Base-by-base conservation (phyloP, 2,113 vertebrate species). In the Pseudolaguvia tuberculata region DNA sequence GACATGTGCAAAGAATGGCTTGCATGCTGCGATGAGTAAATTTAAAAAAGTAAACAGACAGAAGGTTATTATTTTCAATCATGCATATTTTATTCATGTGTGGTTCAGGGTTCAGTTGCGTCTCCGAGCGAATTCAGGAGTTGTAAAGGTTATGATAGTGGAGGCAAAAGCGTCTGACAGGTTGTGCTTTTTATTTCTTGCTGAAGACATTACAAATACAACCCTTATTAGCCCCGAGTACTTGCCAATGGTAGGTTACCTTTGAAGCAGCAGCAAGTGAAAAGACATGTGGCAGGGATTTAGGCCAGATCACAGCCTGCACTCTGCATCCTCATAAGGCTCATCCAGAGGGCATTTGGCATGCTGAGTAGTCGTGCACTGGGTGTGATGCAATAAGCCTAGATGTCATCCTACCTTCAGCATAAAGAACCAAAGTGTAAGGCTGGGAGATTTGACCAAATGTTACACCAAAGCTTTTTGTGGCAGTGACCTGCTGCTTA, bases 251-350 rank as follows among this genome's bases (percentile, higher is more conserved):
- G 74, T 69, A 51, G 42, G 65, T 45, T 35, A 21, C 55, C 6
- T 18, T 20, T 58, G 25, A 51, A 29, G 55, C 65, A 59, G 65
- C 18, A 20, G 42, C 42, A 25, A 65, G 45, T 35, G 65, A 17
- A 70, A 50, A 56, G 13, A 42, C 55, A 61, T 70, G 74, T 69
- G 29, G 42, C 39, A 47, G n/a, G 21, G 74, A 69, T 70, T 70
- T 76, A 76, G 74, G 74, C 65, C 74, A 76, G 74, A 76, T 76
- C 74, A 70, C 74, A 76, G 74, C 56, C 74, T 76, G 74, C 17
- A 51, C 45, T 59, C 53, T 39, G 18, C 53, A 50, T 42, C 53
- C 14, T 51, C 66, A 59, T 68, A 76, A 58, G 20, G 20, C 59
- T 58, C 65, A 39, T 57, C 63, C 53, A 61, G 45, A 42, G 74